phyloP scores from a whole-genome alignment of 2,113 vertebrate genomes.

The Pseudonaja textilis region DNA sequence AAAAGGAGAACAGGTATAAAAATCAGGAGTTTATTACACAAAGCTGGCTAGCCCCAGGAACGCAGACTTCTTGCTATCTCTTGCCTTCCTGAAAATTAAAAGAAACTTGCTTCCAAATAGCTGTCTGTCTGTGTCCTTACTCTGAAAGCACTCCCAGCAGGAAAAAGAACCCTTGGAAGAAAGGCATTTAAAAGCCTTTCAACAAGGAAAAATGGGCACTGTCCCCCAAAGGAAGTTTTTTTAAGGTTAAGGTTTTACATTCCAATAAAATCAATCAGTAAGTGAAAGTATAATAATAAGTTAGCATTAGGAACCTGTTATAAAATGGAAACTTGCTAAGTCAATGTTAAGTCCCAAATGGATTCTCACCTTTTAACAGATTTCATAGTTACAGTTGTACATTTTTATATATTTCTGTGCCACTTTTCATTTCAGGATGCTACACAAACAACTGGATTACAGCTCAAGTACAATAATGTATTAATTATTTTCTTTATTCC shows the following conservation, averaged over 20 bases:
- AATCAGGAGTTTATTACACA: too few species aligned
- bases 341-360: background rate
- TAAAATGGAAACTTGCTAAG: background rate
- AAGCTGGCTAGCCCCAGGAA: too few species aligned
- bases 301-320: background rate
- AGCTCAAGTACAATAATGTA: background rate
- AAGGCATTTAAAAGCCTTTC: too few species aligned
- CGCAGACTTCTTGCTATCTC: too few species aligned
- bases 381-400: fast-evolving
- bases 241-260: background rate
- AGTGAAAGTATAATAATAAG: background rate
- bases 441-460: background rate
- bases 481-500: background rate
- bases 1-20: too few species aligned
- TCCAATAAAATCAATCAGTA: background rate
- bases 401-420: background rate
- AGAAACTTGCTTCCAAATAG: too few species aligned
- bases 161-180: too few species aligned
- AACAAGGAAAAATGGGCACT: background rate
- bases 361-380: background rate
- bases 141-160: too few species aligned
- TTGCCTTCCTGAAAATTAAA: too few species aligned
- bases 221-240: background rate
- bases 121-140: too few species aligned
- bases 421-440: background rate